A percentile compares a stretch with the other conserved stretches of the same genome.
Evolutionary conservation across 1,140 invertebrate genomes (phyloP).

Genomic region (Drosophila ironensis): DNA sequence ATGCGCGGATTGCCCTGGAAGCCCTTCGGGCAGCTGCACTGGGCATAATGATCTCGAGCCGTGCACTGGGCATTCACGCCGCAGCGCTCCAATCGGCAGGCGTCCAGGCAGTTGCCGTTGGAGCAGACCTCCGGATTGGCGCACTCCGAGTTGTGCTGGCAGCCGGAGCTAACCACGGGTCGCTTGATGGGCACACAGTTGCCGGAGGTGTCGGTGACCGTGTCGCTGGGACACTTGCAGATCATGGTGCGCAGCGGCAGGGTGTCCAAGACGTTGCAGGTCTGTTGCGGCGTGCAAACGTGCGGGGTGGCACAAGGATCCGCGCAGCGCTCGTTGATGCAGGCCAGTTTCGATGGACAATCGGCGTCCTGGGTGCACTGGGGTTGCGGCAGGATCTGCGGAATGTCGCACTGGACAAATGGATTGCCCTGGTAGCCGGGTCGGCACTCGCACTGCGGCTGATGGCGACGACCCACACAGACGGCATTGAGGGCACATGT

Average conservation of each 20-base stretch:
- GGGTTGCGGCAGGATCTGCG: constrained; percentile 78
- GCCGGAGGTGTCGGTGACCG: constrained; percentile 85
- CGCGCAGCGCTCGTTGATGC: constrained; percentile 89
- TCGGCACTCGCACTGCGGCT: constrained; percentile 90
- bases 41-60: constrained; percentile 87
- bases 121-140: constrained; percentile 87
- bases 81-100: constrained; percentile 89
- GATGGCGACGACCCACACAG: constrained; percentile 89
- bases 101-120: constrained; percentile 89
- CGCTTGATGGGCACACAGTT: constrained; percentile 85
- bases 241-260: constrained; percentile 90
- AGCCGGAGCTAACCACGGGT: constrained; percentile 74
- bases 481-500: constrained; percentile 89
- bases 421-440: constrained; percentile 90
- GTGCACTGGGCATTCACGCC: constrained; percentile 93
- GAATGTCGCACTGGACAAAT: constrained; percentile 87
- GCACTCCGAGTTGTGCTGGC: constrained; percentile 88
- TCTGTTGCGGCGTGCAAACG: constrained; percentile 88
- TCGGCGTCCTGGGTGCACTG: constrained; percentile 90
- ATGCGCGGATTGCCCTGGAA: constrained; percentile 92
- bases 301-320: constrained; percentile 88
- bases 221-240: constrained; percentile 90
- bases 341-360: constrained; percentile 88
- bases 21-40: constrained; percentile 89
- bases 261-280: constrained; percentile 90